Conservation (phyloP, 1,140 invertebrate species). For the Ctenoplectra terminalis region DNA sequence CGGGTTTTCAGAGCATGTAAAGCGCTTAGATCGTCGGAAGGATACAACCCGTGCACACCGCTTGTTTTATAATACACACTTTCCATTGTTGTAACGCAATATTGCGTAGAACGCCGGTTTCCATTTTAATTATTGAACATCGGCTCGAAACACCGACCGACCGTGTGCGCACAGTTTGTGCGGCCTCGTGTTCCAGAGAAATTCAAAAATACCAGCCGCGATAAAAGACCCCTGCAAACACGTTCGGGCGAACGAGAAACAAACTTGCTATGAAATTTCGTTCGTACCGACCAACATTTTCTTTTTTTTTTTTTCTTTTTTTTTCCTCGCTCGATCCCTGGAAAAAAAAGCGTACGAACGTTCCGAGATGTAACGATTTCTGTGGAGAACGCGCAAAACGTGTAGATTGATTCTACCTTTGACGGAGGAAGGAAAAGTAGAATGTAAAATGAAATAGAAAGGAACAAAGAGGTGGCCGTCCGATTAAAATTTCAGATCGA, state of each 20-base stretch:
- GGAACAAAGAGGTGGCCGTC: no score
- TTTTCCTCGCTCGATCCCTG: no score
- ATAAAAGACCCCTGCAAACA: neutral
- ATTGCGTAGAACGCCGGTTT: neutral
- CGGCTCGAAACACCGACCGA: neutral
- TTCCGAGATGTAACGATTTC: no score
- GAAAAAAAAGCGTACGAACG: neutral
- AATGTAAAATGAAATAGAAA: no score
- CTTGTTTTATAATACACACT: slow-evolving; percentile 1
- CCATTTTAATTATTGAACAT: slow-evolving; percentile 28
- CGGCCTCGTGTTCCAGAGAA: neutral
- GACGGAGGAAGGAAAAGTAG: no score
- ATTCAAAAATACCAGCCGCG: neutral
- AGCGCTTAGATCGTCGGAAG: neutral
- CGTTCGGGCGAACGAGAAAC: neutral
- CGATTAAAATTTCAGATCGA: no score
- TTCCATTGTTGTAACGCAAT: neutral
- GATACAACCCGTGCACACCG: neutral
- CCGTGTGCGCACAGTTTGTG: neutral
- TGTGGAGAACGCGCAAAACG: no score
- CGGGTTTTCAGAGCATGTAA: neutral
- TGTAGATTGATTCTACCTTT: no score
- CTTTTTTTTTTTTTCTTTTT: neutral
- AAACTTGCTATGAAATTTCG: neutral
- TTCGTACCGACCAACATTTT: neutral